These are phyloP conservation scores for Gambusia holbrooki DNA, from an alignment of 2,113 vertebrate genomes.

Conservation along the genomic window DNA sequence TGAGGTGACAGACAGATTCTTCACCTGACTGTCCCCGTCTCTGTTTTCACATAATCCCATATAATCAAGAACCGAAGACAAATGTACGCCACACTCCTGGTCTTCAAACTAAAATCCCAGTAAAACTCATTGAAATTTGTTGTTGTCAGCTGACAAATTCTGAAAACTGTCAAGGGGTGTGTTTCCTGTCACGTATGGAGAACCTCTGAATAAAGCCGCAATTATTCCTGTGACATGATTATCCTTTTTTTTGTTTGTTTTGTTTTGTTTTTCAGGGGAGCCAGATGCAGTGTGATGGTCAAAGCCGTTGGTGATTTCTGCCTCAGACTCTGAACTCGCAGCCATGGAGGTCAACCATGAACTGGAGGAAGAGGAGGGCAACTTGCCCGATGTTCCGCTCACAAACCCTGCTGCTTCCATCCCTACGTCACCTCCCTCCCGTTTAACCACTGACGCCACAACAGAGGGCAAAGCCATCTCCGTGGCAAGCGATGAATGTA, in stretches of 20 bases:
- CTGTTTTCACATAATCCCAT: no score
- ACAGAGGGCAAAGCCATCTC: slow-evolving; percentile 52
- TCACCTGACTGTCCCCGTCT: no score
- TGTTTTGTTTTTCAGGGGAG: slow-evolving; percentile 29
- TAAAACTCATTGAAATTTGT: no score
- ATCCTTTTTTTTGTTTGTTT: not conserved
- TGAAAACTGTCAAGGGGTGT: not conserved
- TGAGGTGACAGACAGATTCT: no score
- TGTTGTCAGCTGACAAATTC: not conserved
- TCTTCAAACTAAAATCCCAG: no score
- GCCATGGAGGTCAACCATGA: slow-evolving; percentile 42
- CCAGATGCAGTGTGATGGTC: slow-evolving; percentile 38
- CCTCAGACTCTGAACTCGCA: slow-evolving; percentile 24
- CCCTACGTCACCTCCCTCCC: slow-evolving; percentile 48
- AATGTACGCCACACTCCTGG: no score
- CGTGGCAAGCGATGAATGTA: slow-evolving; percentile 44
- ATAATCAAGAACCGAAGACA: no score
- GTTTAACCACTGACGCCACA: slow-evolving; percentile 68
- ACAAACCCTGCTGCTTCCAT: slow-evolving; percentile 42
- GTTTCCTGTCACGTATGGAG: not conserved
- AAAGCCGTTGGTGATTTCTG: slow-evolving; percentile 30
- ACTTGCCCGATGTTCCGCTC: not conserved
- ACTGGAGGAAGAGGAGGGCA: slow-evolving; percentile 23
- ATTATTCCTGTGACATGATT: not conserved
- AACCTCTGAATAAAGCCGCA: not conserved